Conservation (phyloP, 1,140 invertebrate species). For the Pectinophora gossypiella region DNA sequence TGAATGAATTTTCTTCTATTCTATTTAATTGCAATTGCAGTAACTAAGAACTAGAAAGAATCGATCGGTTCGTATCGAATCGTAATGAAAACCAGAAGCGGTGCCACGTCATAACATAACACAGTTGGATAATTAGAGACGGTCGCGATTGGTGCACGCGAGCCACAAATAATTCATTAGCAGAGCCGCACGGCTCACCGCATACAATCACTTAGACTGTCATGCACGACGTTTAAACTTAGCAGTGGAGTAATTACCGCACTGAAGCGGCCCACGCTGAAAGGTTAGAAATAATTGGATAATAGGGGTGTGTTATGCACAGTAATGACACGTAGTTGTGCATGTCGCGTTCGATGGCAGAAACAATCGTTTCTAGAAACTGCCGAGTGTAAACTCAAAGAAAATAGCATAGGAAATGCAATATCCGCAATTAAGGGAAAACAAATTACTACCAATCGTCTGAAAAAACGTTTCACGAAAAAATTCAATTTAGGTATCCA, state of each 20-base stretch:
- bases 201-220: conserved; percentile 67
- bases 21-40: no score
- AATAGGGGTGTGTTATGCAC: conserved; percentile 47
- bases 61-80: not conserved
- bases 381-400: not conserved
- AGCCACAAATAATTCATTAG: conserved; percentile 66
- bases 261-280: conserved; percentile 45
- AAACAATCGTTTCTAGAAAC: not conserved
- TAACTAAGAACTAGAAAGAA: not conserved
- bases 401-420: not conserved
- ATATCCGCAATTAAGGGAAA: not conserved
- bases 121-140: conserved; percentile 40
- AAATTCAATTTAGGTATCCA: conserved; percentile 60
- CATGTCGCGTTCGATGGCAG: conserved; percentile 20
- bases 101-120: conserved; percentile 24
- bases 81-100: not conserved
- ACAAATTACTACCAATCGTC: not conserved
- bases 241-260: conserved; percentile 47
- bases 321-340: conserved; percentile 32
- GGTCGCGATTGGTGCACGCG: conserved; percentile 38
- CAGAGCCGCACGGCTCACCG: conserved; percentile 24
- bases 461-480: conserved; percentile 41
- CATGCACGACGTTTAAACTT: conserved; percentile 50
- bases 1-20: no score
- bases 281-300: conserved; percentile 71